Base-by-base conservation (phyloP, 2,888 invertebrate genomes). In the Diarsia mendica region DNA sequence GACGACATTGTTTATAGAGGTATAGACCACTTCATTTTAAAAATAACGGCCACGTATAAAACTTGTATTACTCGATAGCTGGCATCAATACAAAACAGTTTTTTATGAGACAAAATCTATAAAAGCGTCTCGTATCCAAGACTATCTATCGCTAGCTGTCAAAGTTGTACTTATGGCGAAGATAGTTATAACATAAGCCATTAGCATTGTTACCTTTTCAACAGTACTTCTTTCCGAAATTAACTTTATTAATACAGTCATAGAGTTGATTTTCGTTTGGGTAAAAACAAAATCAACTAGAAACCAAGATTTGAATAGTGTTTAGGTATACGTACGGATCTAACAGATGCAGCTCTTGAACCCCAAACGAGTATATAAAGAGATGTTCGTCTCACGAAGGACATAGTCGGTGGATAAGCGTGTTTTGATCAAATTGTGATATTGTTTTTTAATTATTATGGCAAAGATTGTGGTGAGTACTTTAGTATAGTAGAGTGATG, bases 391-490 rank as follows among this genome's bases (percentile, higher is more conserved):
- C 51, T 64, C n/a, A 15, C 46, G 55, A 78, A 79, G 81, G 69
- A 72, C 64, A 20, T 58, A 87, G 81, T 86, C 65, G 60, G 44
- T 58, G 49, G 28, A 61, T 28, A 67, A 65, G 23, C 72, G 63
- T 67, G 64, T 39, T 49, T 67, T 67, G 49, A 60, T 23, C 23
- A 70, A 61, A 75, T 75, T 74, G 80, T 80, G 75, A 67, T 39
- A 81, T 64, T 53, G 66, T 60, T 58, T 74, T 49, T 55, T 55
- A 33, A 33, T 51, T 55, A 86, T 18, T 10, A 83, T 83, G 83
- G 13, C 86, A 23, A 83, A 86, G 65, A 68, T 83, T 60, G 67
- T 65, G 73, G 83, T 83, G 39, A 83, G 82, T 85, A 77, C 51
- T 49, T 55, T 39, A 48, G 23, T 46, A 39, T 51, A 51, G 6